A percentile compares a stretch with the other conserved stretches of the same genome.
Conservation (phyloP, 1,140 invertebrate species). For the Leguminivora glycinivorella region DNA sequence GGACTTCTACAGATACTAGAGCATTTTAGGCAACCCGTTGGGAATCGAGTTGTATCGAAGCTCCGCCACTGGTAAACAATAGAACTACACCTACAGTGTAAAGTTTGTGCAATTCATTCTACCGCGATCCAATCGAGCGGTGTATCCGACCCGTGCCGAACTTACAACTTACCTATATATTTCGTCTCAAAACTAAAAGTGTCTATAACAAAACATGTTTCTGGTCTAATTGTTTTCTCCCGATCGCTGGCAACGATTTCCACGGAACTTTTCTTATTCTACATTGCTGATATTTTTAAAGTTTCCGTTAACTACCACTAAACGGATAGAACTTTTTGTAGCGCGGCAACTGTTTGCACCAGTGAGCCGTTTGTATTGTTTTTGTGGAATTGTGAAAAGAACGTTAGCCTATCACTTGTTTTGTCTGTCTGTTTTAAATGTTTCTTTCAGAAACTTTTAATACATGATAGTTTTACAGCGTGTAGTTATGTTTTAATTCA, state of each 20-base stretch:
- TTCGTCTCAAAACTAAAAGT: conserved; percentile 3
- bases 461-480: too few species aligned
- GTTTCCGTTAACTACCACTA: conserved; percentile 38
- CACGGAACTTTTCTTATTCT: conserved; percentile 46
- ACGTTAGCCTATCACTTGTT: not conserved
- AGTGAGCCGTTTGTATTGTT: not conserved
- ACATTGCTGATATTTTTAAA: conserved; percentile 44
- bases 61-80: too few species aligned
- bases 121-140: not conserved
- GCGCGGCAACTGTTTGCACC: not conserved
- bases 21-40: too few species aligned
- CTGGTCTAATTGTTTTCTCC: conserved; percentile 27
- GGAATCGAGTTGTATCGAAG: too few species aligned
- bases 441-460: not conserved
- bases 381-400: not conserved
- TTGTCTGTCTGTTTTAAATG: not conserved
- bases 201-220: conserved; percentile 28
- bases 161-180: conserved; percentile 21
- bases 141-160: conserved; percentile 3
- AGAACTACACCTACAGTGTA: not conserved
- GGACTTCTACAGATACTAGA: too few species aligned
- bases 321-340: not conserved
- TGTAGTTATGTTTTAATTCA: too few species aligned
- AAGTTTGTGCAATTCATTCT: not conserved
- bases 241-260: conserved; percentile 45